phyloP scores from a whole-genome alignment of 1,140 invertebrate species.

The Philopotamus ludificatus region DNA sequence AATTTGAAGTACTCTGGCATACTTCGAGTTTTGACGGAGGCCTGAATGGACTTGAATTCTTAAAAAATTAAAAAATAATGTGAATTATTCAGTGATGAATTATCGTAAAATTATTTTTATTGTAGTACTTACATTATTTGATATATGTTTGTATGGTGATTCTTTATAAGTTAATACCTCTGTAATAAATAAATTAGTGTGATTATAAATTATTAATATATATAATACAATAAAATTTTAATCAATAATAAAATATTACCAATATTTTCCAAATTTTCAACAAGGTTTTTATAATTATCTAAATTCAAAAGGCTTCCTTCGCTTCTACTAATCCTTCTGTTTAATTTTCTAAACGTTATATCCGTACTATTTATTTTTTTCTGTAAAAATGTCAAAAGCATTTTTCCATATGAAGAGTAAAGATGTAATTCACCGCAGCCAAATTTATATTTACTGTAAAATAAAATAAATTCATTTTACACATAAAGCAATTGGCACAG shows the following conservation, averaged over 20 bases:
- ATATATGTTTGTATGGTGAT: neutral
- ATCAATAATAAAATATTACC: constrained; percentile 33
- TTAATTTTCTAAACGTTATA: constrained; percentile 26
- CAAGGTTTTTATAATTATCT: neutral
- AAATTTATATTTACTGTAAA: constrained; percentile 11
- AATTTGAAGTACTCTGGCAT: too few relatives aligned
- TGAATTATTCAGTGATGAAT: neutral
- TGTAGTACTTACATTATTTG: neutral
- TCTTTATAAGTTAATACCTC: neutral
- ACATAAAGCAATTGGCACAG: neutral
- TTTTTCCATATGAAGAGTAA: neutral
- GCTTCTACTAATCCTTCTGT: constrained; percentile 36
- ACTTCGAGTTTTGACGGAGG: too few relatives aligned
- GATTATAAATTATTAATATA: neutral
- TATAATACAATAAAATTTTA: neutral
- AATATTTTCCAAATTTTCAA: constrained; percentile 32
- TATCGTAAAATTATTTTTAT: neutral
- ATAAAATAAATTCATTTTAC: neutral
- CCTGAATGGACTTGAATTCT: constrained; percentile 4
- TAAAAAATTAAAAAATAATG: neutral
- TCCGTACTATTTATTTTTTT: neutral
- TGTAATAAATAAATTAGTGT: neutral
- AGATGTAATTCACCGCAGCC: neutral
- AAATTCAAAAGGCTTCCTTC: constrained; percentile 34
- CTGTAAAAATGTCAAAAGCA: neutral